Evolutionary conservation across 2,888 invertebrate species (phyloP).

Genomic region (Ophion costatus): DNA sequence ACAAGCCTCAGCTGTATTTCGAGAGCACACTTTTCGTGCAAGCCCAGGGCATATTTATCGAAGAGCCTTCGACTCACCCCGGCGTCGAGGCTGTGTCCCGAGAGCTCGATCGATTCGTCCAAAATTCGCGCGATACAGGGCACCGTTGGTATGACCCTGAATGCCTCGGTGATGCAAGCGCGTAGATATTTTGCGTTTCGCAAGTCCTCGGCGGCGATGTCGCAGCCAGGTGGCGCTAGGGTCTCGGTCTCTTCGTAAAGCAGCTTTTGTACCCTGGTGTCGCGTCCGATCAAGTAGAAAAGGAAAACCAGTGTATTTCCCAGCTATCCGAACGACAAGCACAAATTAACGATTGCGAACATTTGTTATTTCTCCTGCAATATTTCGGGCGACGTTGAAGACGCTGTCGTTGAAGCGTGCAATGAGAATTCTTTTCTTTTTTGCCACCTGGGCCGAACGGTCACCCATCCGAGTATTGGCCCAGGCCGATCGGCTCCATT

Average conservation of each 20-base stretch:
- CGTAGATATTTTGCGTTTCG: conserved; percentile 89
- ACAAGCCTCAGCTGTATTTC: no score
- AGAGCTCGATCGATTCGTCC: conserved; percentile 89
- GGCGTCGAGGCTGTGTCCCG: conserved; percentile 88
- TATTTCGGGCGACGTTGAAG: no score
- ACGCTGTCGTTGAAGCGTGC: neutral
- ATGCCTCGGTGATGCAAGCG: conserved; percentile 92
- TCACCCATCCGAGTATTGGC: no score
- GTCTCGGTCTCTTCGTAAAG: conserved; percentile 88
- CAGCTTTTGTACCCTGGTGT: conserved; percentile 87
- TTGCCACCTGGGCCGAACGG: no score
- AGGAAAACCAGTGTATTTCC: conserved; percentile 93
- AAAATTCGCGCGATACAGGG: conserved; percentile 91
- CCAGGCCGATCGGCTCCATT: no score
- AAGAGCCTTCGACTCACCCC: conserved; percentile 86
- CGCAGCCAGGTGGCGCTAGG: conserved; percentile 85
- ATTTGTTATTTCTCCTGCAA: no score
- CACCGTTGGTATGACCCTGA: conserved; percentile 90
- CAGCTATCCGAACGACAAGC: conserved; percentile 84
- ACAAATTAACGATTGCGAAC: neutral
- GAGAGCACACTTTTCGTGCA: no score
- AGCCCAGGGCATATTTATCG: neutral
- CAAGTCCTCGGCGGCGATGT: conserved; percentile 86
- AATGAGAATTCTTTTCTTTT: neutral
- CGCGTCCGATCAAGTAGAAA: conserved; percentile 89